Conservation (phyloP, 2,888 invertebrate species). For the Oscheius onirici region DNA sequence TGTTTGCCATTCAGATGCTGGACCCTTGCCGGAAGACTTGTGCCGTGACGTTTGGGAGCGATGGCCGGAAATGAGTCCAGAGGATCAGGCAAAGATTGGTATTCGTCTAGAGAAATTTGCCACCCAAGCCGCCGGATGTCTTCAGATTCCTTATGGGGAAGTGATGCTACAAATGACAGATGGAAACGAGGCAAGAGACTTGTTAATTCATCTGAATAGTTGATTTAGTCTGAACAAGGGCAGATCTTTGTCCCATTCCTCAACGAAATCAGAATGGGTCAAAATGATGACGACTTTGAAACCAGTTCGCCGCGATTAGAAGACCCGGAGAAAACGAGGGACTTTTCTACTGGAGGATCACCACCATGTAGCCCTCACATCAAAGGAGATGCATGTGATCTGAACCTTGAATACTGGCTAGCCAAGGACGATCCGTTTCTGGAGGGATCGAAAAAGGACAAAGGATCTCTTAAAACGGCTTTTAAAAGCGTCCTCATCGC, state of each 20-base stretch:
- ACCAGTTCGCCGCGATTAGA: constrained; percentile 18
- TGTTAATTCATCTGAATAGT: background rate
- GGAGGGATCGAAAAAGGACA: constrained; percentile 45
- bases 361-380: constrained; percentile 35
- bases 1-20: constrained; percentile 42
- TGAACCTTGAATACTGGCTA: constrained; percentile 45
- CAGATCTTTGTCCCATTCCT: constrained; percentile 70
- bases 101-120: constrained; percentile 42
- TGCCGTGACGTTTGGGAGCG: constrained; percentile 59
- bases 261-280: constrained; percentile 58
- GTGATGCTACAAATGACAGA: constrained; percentile 65
- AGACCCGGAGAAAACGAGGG: background rate
- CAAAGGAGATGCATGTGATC: constrained; percentile 31
- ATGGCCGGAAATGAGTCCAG: constrained; percentile 44
- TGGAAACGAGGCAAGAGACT: constrained; percentile 35
- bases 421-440: constrained; percentile 4
- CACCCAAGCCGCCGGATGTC: background rate
- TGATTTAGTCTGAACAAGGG: constrained; percentile 38
- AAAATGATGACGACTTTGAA: constrained; percentile 32
- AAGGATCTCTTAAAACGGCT: constrained; percentile 66
- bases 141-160: constrained; percentile 70
- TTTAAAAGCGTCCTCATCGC: constrained; percentile 63
- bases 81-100: constrained; percentile 35
- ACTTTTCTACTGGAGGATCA: constrained; percentile 9
- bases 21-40: constrained; percentile 45